Evolutionary conservation across 2,888 invertebrate species (phyloP).

Genomic region (Pelosia muscerda): DNA sequence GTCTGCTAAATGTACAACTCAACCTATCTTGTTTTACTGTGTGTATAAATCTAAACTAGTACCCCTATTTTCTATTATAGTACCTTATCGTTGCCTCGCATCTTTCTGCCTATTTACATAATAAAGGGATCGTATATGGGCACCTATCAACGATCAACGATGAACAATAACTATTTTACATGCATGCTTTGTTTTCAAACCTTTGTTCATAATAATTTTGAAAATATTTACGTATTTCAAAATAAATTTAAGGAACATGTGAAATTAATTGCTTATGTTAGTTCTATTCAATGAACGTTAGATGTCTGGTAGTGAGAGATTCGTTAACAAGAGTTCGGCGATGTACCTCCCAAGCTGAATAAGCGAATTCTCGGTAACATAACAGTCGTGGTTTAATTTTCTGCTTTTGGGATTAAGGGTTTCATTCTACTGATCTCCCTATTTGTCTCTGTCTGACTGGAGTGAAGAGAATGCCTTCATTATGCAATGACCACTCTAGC

Average conservation of each 20-base stretch:
- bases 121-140: slow-evolving; percentile 49
- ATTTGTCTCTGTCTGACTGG: not conserved
- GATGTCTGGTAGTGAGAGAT: not conserved
- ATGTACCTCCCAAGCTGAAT: not conserved
- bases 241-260: no score
- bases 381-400: not conserved
- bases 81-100: slow-evolving; percentile 36
- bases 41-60: slow-evolving; percentile 47
- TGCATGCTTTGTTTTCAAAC: slow-evolving; percentile 36
- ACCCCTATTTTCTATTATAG: slow-evolving; percentile 34
- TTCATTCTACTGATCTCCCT: not conserved
- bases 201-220: slow-evolving; percentile 41
- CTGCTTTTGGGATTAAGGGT: not conserved
- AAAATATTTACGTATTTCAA: slow-evolving; percentile 33
- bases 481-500: not conserved
- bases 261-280: not conserved
- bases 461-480: not conserved
- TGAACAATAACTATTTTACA: slow-evolving; percentile 49
- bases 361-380: not conserved
- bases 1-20: no score
- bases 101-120: slow-evolving; percentile 49
- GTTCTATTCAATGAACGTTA: not conserved
- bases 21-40: slow-evolving; percentile 44
- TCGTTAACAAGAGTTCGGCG: not conserved
- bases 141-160: slow-evolving; percentile 50